A percentile compares a stretch with the other conserved stretches of the same genome.
Evolutionary conservation across 2,888 invertebrate genomes (phyloP).

Genomic region (Panorpa germanica): DNA sequence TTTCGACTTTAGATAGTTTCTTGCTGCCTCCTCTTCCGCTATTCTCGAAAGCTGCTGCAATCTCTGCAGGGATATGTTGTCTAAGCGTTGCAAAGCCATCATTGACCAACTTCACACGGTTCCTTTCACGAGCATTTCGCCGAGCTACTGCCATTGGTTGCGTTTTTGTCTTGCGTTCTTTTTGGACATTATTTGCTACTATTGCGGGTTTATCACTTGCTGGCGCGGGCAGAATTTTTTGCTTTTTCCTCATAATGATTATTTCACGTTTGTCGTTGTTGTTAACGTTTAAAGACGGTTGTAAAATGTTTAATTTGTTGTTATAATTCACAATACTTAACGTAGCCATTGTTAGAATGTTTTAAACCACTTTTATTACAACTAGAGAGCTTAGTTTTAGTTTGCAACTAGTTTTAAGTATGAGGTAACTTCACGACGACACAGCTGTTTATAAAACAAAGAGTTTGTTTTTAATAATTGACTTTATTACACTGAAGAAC

Average conservation of each 20-base stretch:
- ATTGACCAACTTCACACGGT: slow-evolving; percentile 83
- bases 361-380: too few species aligned
- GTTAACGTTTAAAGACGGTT: too few species aligned
- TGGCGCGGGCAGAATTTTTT: slow-evolving; percentile 22
- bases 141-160: slow-evolving; percentile 70
- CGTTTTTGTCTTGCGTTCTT: slow-evolving; percentile 26
- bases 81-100: slow-evolving; percentile 78
- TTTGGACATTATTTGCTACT: slow-evolving; percentile 11
- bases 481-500: too few species aligned
- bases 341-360: too few species aligned
- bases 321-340: too few species aligned
- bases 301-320: too few species aligned
- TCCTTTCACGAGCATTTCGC: slow-evolving; percentile 81
- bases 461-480: too few species aligned
- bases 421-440: too few species aligned
- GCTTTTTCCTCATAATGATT: slow-evolving; percentile 32
- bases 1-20: slow-evolving; percentile 76
- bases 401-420: too few species aligned
- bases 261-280: slow-evolving; percentile 28
- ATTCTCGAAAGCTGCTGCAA: slow-evolving; percentile 47
- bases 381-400: too few species aligned
- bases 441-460: too few species aligned
- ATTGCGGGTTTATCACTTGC: not conserved
- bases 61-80: slow-evolving; percentile 70
- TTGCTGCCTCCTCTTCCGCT: slow-evolving; percentile 51